Evolutionary conservation across 1,140 invertebrate species (phyloP).

Genomic region (Eurosta solidaginis): DNA sequence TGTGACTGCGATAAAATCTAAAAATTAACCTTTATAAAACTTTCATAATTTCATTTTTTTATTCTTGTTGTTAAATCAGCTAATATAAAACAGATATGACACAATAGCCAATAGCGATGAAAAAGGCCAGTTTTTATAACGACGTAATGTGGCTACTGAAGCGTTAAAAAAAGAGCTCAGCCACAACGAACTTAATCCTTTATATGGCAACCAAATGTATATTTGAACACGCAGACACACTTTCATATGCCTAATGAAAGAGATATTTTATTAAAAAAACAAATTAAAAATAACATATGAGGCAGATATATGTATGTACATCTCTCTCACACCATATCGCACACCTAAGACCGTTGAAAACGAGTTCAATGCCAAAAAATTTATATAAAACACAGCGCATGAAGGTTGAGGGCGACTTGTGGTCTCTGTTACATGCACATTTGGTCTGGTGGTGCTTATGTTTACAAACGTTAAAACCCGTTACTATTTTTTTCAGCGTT

Average conservation of each 20-base stretch:
- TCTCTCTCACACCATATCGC: background rate
- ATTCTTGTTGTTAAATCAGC: background rate
- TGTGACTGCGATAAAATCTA: too few species aligned
- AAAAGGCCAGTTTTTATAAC: background rate
- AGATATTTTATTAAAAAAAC: background rate
- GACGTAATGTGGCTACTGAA: background rate
- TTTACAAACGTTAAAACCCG: background rate
- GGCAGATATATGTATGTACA: background rate
- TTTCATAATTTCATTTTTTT: too few species aligned
- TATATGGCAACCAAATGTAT: background rate
- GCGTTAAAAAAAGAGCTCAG: constrained; percentile 11
- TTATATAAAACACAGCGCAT: background rate
- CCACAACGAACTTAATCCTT: background rate
- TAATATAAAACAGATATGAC: background rate
- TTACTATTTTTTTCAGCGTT: background rate
- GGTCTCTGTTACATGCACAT: background rate
- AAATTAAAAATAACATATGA: background rate
- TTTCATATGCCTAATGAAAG: background rate
- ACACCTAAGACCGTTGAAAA: background rate
- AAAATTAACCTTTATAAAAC: too few species aligned
- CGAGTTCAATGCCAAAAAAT: constrained; percentile 30
- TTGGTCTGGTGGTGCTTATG: background rate
- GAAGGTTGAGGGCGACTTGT: background rate
- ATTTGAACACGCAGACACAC: background rate
- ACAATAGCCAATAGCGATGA: background rate